Conservation (phyloP, 2,888 invertebrate species). For the Lithophane socia region DNA sequence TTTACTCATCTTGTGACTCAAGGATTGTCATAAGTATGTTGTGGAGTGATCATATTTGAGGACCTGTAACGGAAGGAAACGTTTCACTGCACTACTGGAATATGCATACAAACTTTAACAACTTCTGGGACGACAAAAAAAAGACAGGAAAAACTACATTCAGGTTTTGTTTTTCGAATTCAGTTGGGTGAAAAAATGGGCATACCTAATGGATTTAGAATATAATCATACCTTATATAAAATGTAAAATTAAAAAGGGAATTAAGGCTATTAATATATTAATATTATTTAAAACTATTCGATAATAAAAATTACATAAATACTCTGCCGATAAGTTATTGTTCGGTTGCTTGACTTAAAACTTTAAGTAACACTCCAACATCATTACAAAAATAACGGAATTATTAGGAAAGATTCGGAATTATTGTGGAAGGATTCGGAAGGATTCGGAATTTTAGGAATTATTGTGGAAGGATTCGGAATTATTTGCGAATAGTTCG, state of each 20-base stretch:
- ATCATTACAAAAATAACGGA: not conserved
- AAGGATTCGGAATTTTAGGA: not conserved
- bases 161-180: not conserved
- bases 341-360: conserved; percentile 7
- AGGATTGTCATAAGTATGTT: not conserved
- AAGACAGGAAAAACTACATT: not conserved
- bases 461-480: not conserved
- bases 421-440: not conserved
- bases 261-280: conserved; percentile 24
- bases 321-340: conserved; percentile 19
- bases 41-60: not conserved
- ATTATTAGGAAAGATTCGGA: conserved; percentile 1
- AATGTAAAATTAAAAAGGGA: not conserved
- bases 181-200: no score
- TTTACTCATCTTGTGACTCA: not conserved
- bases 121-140: not conserved
- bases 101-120: not conserved
- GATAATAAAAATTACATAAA: conserved; percentile 20
- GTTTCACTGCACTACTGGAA: not conserved
- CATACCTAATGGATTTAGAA: no score
- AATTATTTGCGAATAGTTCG: not conserved
- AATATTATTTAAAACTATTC: conserved; percentile 24
- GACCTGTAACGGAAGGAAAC: not conserved
- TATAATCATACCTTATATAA: no score
- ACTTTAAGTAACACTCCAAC: conserved; percentile 13